These are phyloP conservation scores for Sciurus vulgaris DNA, from an alignment of 2,797 vertebrate species.

Conservation along the genomic window DNA sequence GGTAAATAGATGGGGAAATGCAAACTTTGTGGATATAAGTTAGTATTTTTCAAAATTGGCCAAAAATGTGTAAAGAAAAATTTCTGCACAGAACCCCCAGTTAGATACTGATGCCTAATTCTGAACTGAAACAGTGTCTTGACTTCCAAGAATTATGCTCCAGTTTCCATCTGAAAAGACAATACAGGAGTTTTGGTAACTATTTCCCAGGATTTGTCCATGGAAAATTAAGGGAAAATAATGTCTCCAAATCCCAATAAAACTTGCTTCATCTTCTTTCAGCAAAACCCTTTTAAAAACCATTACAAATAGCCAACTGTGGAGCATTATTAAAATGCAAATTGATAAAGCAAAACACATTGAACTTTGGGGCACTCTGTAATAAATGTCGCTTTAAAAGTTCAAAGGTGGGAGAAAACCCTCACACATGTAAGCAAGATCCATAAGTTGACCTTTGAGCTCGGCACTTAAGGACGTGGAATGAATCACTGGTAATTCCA, in stretches of 20 bases:
- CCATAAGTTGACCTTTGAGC: constrained; percentile 68
- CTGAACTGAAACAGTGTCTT: not conserved
- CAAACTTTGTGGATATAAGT: not conserved
- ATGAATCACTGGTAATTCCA: constrained; percentile 67
- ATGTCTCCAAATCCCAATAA: not conserved
- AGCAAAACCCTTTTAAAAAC: constrained; percentile 42
- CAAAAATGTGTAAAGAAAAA: not conserved
- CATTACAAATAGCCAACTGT: constrained; percentile 6
- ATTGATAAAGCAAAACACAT: constrained; percentile 30
- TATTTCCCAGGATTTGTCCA: not conserved
- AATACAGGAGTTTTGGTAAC: not conserved
- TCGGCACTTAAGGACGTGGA: not conserved
- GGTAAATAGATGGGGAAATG: not conserved
- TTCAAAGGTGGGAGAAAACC: constrained; percentile 72
- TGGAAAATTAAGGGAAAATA: not conserved
- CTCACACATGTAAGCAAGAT: constrained; percentile 64
- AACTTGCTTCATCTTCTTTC: constrained; percentile 12
- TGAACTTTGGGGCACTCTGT: constrained; percentile 39
- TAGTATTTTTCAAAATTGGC: constrained; percentile 17
- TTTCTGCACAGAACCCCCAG: not conserved
- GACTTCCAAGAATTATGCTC: not conserved
- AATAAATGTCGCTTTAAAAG: constrained; percentile 69
- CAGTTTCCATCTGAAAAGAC: not conserved
- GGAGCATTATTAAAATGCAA: constrained; percentile 28
- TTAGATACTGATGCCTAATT: not conserved